Conservation (phyloP, 2,113 vertebrate species). For the Oncorhynchus mykiss region DNA sequence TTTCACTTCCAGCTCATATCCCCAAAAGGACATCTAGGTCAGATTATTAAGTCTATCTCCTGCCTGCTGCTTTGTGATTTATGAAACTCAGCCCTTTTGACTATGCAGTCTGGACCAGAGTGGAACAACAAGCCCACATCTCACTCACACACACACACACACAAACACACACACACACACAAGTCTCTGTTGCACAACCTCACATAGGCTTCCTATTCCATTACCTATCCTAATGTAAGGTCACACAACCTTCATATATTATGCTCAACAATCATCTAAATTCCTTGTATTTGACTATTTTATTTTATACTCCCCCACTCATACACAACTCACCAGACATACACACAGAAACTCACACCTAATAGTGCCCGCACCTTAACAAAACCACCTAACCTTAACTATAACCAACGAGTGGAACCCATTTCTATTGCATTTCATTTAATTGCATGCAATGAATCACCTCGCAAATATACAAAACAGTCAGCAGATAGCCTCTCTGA, state of each 20-base stretch:
- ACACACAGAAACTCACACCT: too few species aligned
- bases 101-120: background rate
- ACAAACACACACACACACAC: conserved; percentile 60
- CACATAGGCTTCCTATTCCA: conserved; percentile 41
- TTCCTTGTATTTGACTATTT: conserved; percentile 18
- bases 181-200: conserved; percentile 31
- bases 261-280: conserved; percentile 56
- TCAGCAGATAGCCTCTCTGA: background rate
- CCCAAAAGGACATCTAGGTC: conserved; percentile 88
- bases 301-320: too few species aligned
- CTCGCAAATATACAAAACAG: conserved; percentile 76
- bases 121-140: background rate
- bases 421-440: conserved; percentile 77
- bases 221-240: background rate
- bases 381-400: conserved; percentile 70
- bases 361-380: conserved; percentile 39
- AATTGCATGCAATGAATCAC: conserved; percentile 81
- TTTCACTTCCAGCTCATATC: conserved; percentile 69
- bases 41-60: conserved; percentile 70
- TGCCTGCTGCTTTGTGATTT: conserved; percentile 7
- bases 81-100: background rate
- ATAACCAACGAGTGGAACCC: conserved; percentile 64
- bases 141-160: conserved; percentile 54
- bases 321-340: too few species aligned
- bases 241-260: background rate